Evolutionary conservation across 2,888 invertebrate species (phyloP).

Genomic region (Ectemnius continuus): DNA sequence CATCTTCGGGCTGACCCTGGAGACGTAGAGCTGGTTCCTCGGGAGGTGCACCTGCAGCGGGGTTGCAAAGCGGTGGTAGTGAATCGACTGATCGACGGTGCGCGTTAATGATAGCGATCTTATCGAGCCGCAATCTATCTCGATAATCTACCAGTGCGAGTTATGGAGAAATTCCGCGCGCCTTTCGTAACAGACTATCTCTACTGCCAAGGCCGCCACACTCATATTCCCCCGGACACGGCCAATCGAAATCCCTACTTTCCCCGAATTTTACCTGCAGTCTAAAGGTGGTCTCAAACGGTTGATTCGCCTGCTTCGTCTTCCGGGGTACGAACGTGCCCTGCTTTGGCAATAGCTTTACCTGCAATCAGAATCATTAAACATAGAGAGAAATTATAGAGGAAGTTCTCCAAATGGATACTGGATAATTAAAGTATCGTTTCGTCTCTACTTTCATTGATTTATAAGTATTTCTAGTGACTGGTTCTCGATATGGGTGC

Average conservation of each 20-base stretch:
- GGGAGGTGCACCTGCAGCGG: constrained; percentile 84
- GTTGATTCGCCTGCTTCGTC: constrained; percentile 78
- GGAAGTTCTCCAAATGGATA: neutral
- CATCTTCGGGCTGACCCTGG: constrained; percentile 85
- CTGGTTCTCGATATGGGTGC: too few species aligned
- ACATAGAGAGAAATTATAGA: neutral
- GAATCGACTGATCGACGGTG: constrained; percentile 8
- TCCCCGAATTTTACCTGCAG: constrained; percentile 74
- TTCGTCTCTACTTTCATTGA: too few species aligned
- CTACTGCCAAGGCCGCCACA: too few species aligned
- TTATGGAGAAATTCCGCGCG: neutral
- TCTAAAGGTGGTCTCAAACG: constrained; percentile 83
- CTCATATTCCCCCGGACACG: too few species aligned
- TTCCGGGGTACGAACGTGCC: constrained; percentile 70
- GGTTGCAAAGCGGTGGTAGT: constrained; percentile 32
- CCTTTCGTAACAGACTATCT: constrained; percentile 9
- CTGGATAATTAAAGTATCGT: neutral
- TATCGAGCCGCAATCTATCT: too few species aligned
- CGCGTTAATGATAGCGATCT: neutral
- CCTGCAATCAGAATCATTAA: constrained; percentile 58
- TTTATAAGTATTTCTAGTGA: too few species aligned
- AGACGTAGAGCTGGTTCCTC: constrained; percentile 88
- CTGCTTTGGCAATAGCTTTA: constrained; percentile 75
- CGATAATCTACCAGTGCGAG: too few species aligned
- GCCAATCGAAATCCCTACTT: neutral